These are phyloP conservation scores for Drosophila conformis DNA, from an alignment of 2,888 invertebrate genomes.

Conservation along the genomic window DNA sequence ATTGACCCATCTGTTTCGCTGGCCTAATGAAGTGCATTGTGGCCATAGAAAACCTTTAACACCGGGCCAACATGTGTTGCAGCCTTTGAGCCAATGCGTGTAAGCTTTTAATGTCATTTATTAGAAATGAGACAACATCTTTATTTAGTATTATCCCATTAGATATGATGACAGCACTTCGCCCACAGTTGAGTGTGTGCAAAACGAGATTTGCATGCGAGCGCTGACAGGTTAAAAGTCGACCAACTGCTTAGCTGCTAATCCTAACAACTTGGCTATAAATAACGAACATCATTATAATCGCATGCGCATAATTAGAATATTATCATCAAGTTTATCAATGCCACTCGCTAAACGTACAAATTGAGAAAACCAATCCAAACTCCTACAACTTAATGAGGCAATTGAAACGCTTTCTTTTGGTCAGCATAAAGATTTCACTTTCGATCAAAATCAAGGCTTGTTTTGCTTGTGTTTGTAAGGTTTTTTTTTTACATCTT, in stretches of 20 bases:
- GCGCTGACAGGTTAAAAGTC: slow-evolving; percentile 47
- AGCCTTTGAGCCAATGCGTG: background rate
- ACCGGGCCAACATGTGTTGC: slow-evolving; percentile 1
- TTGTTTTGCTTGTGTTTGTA: slow-evolving; percentile 25
- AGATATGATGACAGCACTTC: slow-evolving; percentile 24
- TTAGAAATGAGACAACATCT: slow-evolving; percentile 29
- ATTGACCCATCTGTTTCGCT: slow-evolving; percentile 14
- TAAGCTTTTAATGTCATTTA: slow-evolving; percentile 16
- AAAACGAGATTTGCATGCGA: slow-evolving; percentile 25
- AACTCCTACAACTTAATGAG: slow-evolving; percentile 73
- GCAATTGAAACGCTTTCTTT: slow-evolving; percentile 63
- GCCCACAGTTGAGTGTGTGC: slow-evolving; percentile 17
- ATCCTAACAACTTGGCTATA: slow-evolving; percentile 36
- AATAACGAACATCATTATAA: slow-evolving; percentile 59
- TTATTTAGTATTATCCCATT: slow-evolving; percentile 42
- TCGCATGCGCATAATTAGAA: slow-evolving; percentile 58
- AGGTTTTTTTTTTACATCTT: background rate
- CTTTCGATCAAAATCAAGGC: slow-evolving; percentile 55
- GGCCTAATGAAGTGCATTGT: slow-evolving; percentile 6
- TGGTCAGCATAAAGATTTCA: slow-evolving; percentile 54
- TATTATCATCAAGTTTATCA: slow-evolving; percentile 50
- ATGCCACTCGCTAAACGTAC: slow-evolving; percentile 51
- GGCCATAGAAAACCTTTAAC: slow-evolving; percentile 3
- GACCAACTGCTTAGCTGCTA: slow-evolving; percentile 21
- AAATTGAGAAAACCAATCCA: slow-evolving; percentile 58